These are phyloP conservation scores for Anguilla japonica DNA, from an alignment of 2,113 vertebrate species.

Conservation along the genomic window DNA sequence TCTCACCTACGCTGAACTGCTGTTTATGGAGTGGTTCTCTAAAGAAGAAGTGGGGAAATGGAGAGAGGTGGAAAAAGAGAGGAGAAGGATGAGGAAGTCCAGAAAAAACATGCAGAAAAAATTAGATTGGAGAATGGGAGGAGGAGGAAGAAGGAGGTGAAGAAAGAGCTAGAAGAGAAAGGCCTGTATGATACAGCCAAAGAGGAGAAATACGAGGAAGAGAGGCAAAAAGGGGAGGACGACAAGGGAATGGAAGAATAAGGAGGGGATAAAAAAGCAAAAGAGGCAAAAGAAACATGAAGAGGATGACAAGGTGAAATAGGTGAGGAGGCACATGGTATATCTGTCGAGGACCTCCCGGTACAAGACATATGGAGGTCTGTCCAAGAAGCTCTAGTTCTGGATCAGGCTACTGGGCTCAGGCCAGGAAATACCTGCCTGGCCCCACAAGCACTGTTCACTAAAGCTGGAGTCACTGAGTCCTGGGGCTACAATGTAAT, in stretches of 20 bases:
- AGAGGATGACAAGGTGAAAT: constrained; percentile 31
- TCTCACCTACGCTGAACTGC: neutral
- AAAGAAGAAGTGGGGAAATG: constrained; percentile 13
- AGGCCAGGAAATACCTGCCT: neutral
- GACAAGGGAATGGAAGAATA: neutral
- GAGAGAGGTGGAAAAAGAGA: neutral
- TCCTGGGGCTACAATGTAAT: neutral
- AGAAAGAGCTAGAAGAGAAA: neutral
- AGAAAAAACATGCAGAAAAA: neutral
- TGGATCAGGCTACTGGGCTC: neutral
- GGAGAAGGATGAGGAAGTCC: neutral
- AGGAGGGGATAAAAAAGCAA: neutral
- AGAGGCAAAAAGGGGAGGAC: neutral
- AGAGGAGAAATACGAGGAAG: neutral
- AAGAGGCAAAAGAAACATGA: neutral
- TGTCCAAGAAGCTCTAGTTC: neutral
- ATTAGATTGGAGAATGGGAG: neutral
- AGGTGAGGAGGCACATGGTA: constrained; percentile 5
- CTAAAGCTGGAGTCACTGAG: neutral
- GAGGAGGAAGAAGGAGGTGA: neutral
- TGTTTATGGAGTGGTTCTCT: neutral
- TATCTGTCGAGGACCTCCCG: neutral
- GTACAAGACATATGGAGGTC: neutral
- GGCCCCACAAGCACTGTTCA: neutral
- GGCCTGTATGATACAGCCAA: neutral